Percentiles rank a stretch among this genome's conserved stretches.
Evolutionary conservation across 2,888 invertebrate species (phyloP).

Genomic region (Adineta ricciae): DNA sequence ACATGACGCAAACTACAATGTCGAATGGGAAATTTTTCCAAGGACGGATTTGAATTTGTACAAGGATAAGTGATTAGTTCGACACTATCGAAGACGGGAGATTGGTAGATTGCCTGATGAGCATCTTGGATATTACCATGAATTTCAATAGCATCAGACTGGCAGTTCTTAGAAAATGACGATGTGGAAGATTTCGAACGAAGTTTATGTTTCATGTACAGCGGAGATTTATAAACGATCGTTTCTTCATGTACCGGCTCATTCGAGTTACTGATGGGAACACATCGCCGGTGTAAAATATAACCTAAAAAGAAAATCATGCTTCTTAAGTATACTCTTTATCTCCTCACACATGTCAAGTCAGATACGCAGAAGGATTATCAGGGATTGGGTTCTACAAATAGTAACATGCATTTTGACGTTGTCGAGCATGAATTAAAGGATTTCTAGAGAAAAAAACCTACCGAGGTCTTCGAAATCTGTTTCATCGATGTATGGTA

Average conservation of each 20-base stretch:
- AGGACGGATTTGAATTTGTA: neutral
- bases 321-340: neutral
- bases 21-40: neutral
- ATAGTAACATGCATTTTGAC: too few species aligned
- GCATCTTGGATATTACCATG: neutral
- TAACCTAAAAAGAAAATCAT: neutral
- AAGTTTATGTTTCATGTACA: neutral
- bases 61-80: neutral
- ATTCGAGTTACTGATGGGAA: neutral
- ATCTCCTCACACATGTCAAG: too few species aligned
- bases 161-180: neutral
- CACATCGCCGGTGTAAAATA: constrained; percentile 1
- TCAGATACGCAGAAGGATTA: too few species aligned
- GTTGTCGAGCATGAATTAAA: too few species aligned
- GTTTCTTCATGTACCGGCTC: neutral
- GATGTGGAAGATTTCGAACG: neutral
- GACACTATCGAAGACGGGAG: neutral
- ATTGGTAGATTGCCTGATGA: neutral
- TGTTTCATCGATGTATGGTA: constrained; percentile 16
- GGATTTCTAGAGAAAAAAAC: neutral
- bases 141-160: neutral
- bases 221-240: constrained; percentile 6
- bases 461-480: constrained; percentile 17
- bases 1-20: constrained; percentile 6
- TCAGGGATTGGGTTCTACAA: too few species aligned